Evolutionary conservation across 2,113 vertebrate species (phyloP), one percentile per base, ranked within the genome.

Genomic region (Empidonax traillii): DNA sequence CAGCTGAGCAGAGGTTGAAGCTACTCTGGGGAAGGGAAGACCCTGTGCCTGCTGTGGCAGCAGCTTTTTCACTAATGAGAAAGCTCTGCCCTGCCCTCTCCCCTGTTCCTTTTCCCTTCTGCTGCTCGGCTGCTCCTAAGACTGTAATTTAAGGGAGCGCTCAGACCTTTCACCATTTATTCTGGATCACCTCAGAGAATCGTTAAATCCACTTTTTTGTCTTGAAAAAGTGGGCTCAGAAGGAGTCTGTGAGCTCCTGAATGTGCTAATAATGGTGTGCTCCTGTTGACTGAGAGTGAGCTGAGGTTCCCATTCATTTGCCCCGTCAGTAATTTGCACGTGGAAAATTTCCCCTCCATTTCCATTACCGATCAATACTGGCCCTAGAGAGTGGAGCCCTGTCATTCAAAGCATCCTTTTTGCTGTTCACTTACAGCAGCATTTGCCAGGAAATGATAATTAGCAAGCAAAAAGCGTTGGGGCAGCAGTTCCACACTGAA

Each of bases 201-300:
- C 71, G 19, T 33, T 65, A 65, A 43, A 85, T 51, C 35, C 24
- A 27, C 1, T 4, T 73, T 73, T 87, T 75, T 62, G 12, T 20
- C 43, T 24, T 25, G 68, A 68, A 72, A 62, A 72, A 63, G 6
- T 30, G 18, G 17, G 6, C 23, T 86, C 53, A 76, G 33, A 43
- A 89, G 71, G 25, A 63, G 10, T 20, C 52, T 35, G 23, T 30
- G 51, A 90, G 67, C 56, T 68, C 71, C 62, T 52, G 58, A 71
- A 43, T 12, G 53, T 78, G 55, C 22, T 53, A 17, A 21, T 33
- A 7, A 27, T 15, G 20, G 14, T 47, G n/a, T 43, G 28, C 5
- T 73, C 9, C 31, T 43, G 9, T 49, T 2, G 3, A 46, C 4
- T 1, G 1, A 56, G 49, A 49, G 21, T 0, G 6, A 58, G 43